phyloP scores from a whole-genome alignment of 1,140 invertebrate genomes.

The Coenobita brevimanus region DNA sequence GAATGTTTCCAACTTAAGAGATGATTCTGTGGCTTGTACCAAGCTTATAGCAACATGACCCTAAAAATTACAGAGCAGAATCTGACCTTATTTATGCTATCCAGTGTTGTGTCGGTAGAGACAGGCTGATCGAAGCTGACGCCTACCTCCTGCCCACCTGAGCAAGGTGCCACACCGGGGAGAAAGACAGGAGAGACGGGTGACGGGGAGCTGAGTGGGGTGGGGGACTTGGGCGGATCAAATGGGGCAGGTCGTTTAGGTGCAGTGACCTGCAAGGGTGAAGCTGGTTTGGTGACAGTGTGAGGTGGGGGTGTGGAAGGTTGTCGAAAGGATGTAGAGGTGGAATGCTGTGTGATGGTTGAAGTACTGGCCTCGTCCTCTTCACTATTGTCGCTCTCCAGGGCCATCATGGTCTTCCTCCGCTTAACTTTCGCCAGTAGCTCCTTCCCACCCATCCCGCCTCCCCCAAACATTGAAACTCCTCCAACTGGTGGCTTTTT shows the following conservation, averaged over 20 bases:
- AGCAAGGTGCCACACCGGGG: background rate
- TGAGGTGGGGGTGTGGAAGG: background rate
- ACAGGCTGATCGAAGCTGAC: conserved; percentile 50
- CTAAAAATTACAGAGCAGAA: background rate
- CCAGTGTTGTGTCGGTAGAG: conserved; percentile 21
- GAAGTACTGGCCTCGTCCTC: background rate
- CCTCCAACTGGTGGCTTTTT: conserved; percentile 61
- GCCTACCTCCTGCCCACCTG: conserved; percentile 20
- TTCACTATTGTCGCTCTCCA: conserved; percentile 43
- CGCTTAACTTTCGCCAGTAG: conserved; percentile 54
- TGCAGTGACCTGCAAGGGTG: no score
- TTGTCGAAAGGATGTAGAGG: background rate
- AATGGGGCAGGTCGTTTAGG: background rate
- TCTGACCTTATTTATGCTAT: conserved; percentile 52
- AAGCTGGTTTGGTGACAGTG: background rate
- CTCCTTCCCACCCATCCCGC: conserved; percentile 37
- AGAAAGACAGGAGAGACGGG: background rate
- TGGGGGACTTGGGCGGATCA: background rate
- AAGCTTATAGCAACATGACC: background rate
- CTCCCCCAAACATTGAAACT: conserved; percentile 61
- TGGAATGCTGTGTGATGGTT: background rate
- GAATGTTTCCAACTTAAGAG: background rate
- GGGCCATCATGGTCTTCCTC: conserved; percentile 50
- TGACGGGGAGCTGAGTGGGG: background rate
- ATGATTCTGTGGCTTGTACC: no score